These are phyloP conservation scores for Rosalia funebris DNA, from an alignment of 2,888 invertebrate species.

Conservation along the genomic window DNA sequence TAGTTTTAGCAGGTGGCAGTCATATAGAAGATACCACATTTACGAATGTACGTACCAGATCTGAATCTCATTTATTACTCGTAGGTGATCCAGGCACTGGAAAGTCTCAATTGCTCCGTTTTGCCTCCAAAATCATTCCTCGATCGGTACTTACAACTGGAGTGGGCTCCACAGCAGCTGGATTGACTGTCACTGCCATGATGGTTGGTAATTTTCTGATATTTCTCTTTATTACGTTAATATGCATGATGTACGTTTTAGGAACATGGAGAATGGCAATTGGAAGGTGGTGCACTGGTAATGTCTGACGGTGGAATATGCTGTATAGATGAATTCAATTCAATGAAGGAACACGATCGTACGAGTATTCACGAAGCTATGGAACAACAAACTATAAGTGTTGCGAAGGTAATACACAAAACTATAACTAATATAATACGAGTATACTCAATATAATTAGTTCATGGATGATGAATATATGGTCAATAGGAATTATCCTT, in stretches of 20 bases:
- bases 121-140: slow-evolving; percentile 73
- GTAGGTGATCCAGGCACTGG: slow-evolving; percentile 92
- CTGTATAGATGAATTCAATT: slow-evolving; percentile 24
- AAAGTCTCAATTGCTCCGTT: slow-evolving; percentile 81
- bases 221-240: too few species aligned
- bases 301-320: slow-evolving; percentile 21
- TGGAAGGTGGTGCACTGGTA: slow-evolving; percentile 82
- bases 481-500: too few species aligned
- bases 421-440: neutral
- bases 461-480: too few species aligned
- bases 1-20: slow-evolving; percentile 72
- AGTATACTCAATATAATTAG: slow-evolving; percentile 2
- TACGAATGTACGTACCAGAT: slow-evolving; percentile 66
- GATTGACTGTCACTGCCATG: slow-evolving; percentile 87
- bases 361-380: slow-evolving; percentile 23
- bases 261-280: slow-evolving; percentile 91
- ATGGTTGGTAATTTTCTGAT: slow-evolving; percentile 70
- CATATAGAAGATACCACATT: slow-evolving; percentile 62
- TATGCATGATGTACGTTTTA: too few species aligned
- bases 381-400: slow-evolving; percentile 87
- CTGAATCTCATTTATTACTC: slow-evolving; percentile 85
- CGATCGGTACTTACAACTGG: slow-evolving; percentile 88
- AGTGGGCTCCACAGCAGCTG: slow-evolving; percentile 86
- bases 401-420: slow-evolving; percentile 76
- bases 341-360: slow-evolving; percentile 24